Conservation (phyloP, 2,888 invertebrate species). For the Spilarctia lutea region DNA sequence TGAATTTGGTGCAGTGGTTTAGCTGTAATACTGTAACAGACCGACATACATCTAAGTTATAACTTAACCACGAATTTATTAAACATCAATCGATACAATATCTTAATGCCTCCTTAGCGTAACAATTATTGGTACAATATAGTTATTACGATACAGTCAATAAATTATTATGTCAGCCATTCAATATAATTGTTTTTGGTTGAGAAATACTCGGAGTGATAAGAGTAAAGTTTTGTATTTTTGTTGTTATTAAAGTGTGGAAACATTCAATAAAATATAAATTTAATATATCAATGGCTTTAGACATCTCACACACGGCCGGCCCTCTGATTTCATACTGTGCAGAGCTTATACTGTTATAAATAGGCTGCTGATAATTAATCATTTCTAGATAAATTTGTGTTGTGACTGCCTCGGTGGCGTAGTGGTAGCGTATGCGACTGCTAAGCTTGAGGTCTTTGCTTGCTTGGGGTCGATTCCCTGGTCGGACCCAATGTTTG, state of each 20-base stretch:
- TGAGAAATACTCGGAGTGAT: constrained; percentile 54
- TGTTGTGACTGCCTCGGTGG: too few species aligned
- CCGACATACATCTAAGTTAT: background rate
- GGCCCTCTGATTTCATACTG: background rate
- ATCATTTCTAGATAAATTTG: too few species aligned
- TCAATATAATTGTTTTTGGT: constrained; percentile 71
- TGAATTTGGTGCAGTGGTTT: too few species aligned
- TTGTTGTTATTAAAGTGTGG: constrained; percentile 1
- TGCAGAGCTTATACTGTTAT: background rate
- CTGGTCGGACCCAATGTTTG: too few species aligned
- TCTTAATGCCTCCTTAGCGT: constrained; percentile 78
- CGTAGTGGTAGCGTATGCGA: too few species aligned
- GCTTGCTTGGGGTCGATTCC: too few species aligned
- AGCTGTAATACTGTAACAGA: background rate
- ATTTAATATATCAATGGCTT: background rate
- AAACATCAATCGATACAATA: constrained; percentile 53
- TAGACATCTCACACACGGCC: background rate
- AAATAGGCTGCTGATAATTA: background rate
- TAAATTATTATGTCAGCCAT: constrained; percentile 76
- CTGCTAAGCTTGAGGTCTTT: too few species aligned
- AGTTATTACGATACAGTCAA: constrained; percentile 77
- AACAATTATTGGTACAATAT: constrained; percentile 83
- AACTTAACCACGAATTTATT: constrained; percentile 2
- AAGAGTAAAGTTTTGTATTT: background rate
- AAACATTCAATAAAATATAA: background rate